A percentile compares a stretch with the other conserved stretches of the same genome.
Evolutionary conservation across 2,113 vertebrate species (phyloP).

Genomic region (Sylvia atricapilla): DNA sequence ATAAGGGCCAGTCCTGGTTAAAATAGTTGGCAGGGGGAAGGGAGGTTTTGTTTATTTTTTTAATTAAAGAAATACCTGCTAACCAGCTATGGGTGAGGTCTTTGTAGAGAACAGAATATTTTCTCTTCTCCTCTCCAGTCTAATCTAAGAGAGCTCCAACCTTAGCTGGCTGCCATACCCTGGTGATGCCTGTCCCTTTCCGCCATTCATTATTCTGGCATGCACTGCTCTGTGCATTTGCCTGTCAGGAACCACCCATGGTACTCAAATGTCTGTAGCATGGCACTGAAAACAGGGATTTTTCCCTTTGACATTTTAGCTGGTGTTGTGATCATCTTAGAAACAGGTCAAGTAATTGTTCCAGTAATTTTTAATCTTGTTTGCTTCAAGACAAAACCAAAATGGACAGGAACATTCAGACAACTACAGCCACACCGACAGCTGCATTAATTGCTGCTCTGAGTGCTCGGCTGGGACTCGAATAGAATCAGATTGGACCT

Average conservation of each 20-base stretch:
- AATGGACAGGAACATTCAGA: constrained; percentile 22
- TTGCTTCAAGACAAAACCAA: not conserved
- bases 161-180: not conserved
- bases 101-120: not conserved
- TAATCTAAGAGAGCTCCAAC: not conserved
- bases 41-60: not conserved
- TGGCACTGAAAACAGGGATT: not conserved
- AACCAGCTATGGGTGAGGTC: not conserved
- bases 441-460: constrained; percentile 63
- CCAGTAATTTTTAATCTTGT: not conserved
- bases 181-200: not conserved
- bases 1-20: not conserved
- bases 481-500: constrained; percentile 53
- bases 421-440: constrained; percentile 21
- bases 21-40: not conserved
- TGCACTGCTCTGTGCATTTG: not conserved
- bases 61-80: not conserved
- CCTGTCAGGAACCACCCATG: not conserved
- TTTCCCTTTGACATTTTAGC: not conserved
- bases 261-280: not conserved
- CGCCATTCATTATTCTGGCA: accelerated
- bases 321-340: not conserved
- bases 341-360: not conserved
- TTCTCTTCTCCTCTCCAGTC: not conserved
- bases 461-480: constrained; percentile 54